Conservation (phyloP, 2,797 vertebrate species). For the Prionace glauca region DNA sequence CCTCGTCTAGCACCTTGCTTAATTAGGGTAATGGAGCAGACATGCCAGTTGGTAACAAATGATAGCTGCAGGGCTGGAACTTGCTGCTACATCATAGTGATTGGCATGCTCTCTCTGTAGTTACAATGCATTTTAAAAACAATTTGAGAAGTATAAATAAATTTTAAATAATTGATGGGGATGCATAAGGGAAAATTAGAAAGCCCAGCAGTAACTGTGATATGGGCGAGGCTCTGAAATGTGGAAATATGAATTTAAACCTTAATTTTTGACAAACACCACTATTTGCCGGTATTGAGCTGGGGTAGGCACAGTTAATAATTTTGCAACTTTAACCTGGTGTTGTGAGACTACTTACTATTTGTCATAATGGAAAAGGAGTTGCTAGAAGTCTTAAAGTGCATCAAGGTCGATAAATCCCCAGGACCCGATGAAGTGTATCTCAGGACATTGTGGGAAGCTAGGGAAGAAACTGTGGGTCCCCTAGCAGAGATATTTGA, state of each 20-base stretch:
- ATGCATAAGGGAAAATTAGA: not conserved
- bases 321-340: too few relatives aligned
- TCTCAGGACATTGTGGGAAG: too few relatives aligned
- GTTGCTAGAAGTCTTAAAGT: too few relatives aligned
- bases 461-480: too few relatives aligned
- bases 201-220: not conserved
- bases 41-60: not conserved
- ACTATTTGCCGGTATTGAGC: too few relatives aligned
- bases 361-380: too few relatives aligned
- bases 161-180: not conserved
- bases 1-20: not conserved
- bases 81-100: not conserved
- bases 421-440: too few relatives aligned
- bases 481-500: too few relatives aligned
- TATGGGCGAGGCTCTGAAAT: not conserved
- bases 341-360: too few relatives aligned
- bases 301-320: too few relatives aligned
- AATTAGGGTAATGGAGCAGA: slow-evolving; percentile 1
- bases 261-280: not conserved
- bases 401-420: too few relatives aligned
- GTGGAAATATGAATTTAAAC: slow-evolving; percentile 3
- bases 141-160: not conserved
- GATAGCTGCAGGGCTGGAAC: not conserved
- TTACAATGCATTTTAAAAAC: not conserved
- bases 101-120: not conserved